Evolutionary conservation across 2,888 invertebrate species (phyloP).

Genomic region (Eristalinus sepulchralis): DNA sequence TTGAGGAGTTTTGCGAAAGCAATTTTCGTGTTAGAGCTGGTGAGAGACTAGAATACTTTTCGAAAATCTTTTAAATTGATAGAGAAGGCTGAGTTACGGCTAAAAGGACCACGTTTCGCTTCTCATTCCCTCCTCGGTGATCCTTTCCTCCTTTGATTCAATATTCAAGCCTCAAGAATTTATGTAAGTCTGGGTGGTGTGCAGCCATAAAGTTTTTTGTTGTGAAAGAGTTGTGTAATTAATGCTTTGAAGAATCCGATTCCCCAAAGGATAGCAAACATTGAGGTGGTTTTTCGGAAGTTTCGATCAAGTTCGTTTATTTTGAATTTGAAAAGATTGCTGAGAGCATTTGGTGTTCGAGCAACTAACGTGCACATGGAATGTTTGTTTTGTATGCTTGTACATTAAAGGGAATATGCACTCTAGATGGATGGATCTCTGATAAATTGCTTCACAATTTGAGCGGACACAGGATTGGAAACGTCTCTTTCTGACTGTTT

Average conservation of each 20-base stretch:
- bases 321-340: neutral
- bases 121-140: conserved; percentile 9
- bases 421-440: no score
- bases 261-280: neutral
- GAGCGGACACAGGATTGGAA: no score
- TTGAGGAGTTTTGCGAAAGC: neutral
- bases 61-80: conserved; percentile 9
- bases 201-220: neutral
- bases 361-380: no score
- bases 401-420: no score
- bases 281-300: neutral
- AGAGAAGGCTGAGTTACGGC: no score
- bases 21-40: conserved; percentile 7
- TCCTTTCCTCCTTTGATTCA: conserved; percentile 26
- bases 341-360: no score
- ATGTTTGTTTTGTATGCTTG: no score
- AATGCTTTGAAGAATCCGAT: conserved; percentile 17
- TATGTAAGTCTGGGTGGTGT: conserved; percentile 23
- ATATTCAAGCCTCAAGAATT: conserved; percentile 43
- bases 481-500: no score
- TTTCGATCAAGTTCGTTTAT: conserved; percentile 14
- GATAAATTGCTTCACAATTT: no score
- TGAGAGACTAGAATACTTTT: conserved; percentile 20
- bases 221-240: conserved; percentile 30
- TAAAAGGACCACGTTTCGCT: conserved; percentile 17